Percentiles rank a stretch among this genome's conserved stretches.
Conservation (phyloP, 30 jellyfish, hydroid and myxozoan genomes). For the Hydractinia echinata region DNA sequence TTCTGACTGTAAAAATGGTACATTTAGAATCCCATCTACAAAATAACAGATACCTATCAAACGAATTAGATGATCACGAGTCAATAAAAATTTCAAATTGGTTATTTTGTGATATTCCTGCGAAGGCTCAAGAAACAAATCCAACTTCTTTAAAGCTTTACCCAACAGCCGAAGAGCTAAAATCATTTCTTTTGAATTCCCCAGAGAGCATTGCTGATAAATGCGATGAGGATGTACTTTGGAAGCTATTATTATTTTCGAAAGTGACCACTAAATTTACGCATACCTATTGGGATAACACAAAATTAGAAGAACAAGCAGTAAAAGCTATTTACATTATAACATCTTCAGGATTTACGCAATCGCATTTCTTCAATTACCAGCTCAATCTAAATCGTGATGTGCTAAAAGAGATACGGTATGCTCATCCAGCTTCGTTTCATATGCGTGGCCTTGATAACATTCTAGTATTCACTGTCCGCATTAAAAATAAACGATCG, state of each 20-base stretch:
- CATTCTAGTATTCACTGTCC: constrained; percentile 46
- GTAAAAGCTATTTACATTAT: background rate
- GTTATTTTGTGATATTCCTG: constrained; percentile 50
- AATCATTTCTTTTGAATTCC: constrained; percentile 22
- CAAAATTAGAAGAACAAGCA: background rate
- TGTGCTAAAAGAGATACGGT: constrained; percentile 40
- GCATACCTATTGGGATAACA: constrained; percentile 28
- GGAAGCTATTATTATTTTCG: constrained; percentile 43
- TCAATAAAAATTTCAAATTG: constrained; percentile 47
- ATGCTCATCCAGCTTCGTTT: constrained; percentile 48
- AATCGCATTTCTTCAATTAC: background rate
- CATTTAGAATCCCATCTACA: background rate
- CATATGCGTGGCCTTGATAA: constrained; percentile 20
- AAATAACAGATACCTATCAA: constrained; percentile 27
- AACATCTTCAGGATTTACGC: constrained; percentile 12
- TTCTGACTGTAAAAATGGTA: background rate
- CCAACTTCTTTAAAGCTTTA: constrained; percentile 57
- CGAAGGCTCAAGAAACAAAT: constrained; percentile 52
- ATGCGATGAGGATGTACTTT: constrained; percentile 40
- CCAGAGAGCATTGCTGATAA: background rate
- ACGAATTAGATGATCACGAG: background rate
- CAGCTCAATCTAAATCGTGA: constrained; percentile 40
- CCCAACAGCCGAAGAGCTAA: constrained; percentile 71
- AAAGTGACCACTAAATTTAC: constrained; percentile 34
- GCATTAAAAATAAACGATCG: constrained; percentile 13